Base-by-base conservation (phyloP, 2,797 vertebrate species). In the Sylvia borin region DNA sequence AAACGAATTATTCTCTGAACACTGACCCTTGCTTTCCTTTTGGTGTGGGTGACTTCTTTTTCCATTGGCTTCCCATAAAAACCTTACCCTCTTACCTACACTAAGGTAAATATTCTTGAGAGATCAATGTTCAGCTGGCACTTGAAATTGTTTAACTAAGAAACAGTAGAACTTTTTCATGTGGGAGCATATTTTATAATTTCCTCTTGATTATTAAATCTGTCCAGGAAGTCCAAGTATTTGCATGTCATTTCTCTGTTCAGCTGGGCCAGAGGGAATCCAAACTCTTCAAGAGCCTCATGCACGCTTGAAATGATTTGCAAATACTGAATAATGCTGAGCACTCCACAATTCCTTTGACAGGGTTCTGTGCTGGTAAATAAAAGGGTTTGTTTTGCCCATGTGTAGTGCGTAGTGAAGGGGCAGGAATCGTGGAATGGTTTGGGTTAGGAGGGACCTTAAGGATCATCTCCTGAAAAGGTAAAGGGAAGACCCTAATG, bases 31-130 rank as follows among this genome's bases (percentile, higher is more conserved):
- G 1, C 93, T 94, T 86, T 66, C 32, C 40, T 84, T 82, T 55
- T 18, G 20, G 12, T 54, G 42, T n/a, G 58, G 27, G 34, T 40
- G 38, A 66, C 47, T 57, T 13, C 27, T 80, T 86, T 76, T 70
- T 78, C 11, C 55, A 17, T 73, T 90, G 66, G 53, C 60, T 95
- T 85, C 68, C 82, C 34, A 9, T 76, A 54, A 83, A 67, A 73
- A 55, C 34, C 71, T 31, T 65, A 71, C 54, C 19, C 55, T 66
- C 66, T 75, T 65, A 78, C 55, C 70, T 91, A 45, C n/a, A 36
- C 19, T 48, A 58, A 78, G 47, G 73, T 94, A 94, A 89, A 90
- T 60, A 81, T 42, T 88, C 76, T 66, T 57, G 51, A 93, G 73
- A 78, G 92, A 88, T 24, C 65, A 57, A 7, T 66, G 60, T 88